Percentiles rank a stretch among this genome's conserved stretches.
Evolutionary conservation across 2,113 vertebrate genomes (phyloP).

Genomic region (Megaleporinus macrocephalus): DNA sequence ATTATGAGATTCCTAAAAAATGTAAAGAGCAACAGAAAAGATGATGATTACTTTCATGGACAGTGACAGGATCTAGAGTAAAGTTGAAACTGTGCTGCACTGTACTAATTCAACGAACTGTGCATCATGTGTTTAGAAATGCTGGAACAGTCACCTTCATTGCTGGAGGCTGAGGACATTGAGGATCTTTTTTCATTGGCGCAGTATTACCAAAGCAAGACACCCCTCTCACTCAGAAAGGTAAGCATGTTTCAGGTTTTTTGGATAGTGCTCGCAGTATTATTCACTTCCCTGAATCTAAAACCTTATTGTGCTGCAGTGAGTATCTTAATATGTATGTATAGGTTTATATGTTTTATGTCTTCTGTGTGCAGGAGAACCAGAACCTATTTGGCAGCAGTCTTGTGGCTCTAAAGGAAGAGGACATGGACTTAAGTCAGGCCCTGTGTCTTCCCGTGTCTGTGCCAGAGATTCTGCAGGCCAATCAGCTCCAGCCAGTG

Average conservation of each 20-base stretch:
- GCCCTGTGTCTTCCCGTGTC: conserved; percentile 94
- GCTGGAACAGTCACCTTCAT: conserved; percentile 87
- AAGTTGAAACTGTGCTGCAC: neutral
- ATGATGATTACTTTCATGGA: no score
- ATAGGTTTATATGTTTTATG: neutral
- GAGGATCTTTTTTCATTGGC: conserved; percentile 96
- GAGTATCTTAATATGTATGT: neutral
- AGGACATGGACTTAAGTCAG: conserved; percentile 95
- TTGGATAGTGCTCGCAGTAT: neutral
- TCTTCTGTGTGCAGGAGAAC: conserved; percentile 82
- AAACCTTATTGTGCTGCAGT: neutral
- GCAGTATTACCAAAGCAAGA: conserved; percentile 97
- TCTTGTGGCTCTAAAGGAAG: conserved; percentile 93
- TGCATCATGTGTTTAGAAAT: conserved; percentile 75
- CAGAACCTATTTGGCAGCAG: conserved; percentile 96
- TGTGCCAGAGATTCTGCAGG: conserved; percentile 96
- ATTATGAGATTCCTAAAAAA: no score
- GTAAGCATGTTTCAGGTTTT: conserved; percentile 66
- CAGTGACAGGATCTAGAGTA: no score
- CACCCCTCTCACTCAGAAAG: conserved; percentile 95
- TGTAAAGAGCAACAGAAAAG: no score
- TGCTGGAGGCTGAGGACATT: conserved; percentile 88
- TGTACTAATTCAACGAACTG: neutral
- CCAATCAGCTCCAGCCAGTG: conserved; percentile 94
- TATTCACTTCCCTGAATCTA: neutral